Conservation (phyloP, 2,797 vertebrate species). For the Yasuhikotakia modesta region DNA sequence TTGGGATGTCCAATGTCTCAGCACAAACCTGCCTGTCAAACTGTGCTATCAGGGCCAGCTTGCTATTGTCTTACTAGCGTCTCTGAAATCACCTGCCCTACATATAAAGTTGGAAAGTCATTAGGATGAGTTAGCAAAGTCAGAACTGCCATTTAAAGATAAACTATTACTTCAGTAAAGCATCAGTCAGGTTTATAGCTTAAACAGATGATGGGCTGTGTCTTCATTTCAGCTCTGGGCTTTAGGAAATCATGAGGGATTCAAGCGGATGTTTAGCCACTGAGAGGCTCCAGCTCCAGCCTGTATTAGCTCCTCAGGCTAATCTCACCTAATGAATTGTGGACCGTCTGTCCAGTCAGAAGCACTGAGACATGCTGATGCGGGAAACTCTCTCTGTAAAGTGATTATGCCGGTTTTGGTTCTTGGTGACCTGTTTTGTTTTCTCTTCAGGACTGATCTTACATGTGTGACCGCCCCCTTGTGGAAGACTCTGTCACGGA, state of each 20-base stretch:
- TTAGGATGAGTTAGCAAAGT: background rate
- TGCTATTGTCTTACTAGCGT: too few species aligned
- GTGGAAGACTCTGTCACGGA: constrained; percentile 33
- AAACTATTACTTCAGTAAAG: background rate
- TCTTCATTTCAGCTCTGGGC: constrained; percentile 24
- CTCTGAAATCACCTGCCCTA: too few species aligned
- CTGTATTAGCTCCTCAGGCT: constrained; percentile 40
- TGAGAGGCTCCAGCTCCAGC: constrained; percentile 36
- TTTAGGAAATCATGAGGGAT: constrained; percentile 36
- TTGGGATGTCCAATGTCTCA: background rate
- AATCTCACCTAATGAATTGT: constrained; percentile 54
- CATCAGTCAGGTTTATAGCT: constrained; percentile 25
- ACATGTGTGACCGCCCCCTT: constrained; percentile 50
- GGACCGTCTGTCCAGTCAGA: constrained; percentile 47
- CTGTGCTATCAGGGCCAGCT: too few species aligned
- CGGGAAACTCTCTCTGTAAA: constrained; percentile 26
- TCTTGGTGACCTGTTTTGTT: constrained; percentile 43
- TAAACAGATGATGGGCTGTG: constrained; percentile 13
- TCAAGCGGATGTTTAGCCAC: constrained; percentile 24
- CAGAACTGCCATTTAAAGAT: background rate
- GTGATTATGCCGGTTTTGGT: constrained; percentile 43
- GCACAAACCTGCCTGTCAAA: too few species aligned
- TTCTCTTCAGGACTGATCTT: background rate
- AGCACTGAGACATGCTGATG: constrained; percentile 38
- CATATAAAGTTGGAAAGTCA: too few species aligned